Evolutionary conservation across 1,140 invertebrate species (phyloP).

Genomic region (Mactra quadrangularis): DNA sequence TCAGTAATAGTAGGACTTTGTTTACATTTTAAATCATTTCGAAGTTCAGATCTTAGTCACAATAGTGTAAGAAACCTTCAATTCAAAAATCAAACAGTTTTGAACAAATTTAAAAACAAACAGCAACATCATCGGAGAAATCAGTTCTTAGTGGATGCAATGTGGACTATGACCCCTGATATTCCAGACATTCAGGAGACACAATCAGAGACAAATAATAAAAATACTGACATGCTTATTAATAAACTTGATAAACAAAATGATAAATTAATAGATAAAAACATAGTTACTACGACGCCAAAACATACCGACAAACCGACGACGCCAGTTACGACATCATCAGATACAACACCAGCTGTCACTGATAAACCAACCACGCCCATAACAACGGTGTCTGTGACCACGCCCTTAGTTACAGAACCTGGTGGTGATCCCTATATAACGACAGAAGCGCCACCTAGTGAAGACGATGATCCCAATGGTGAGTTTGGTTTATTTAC

Average conservation of each 20-base stretch:
- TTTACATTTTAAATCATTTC: conserved; percentile 12
- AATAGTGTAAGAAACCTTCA: background rate
- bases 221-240: no score
- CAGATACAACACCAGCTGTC: conserved; percentile 1
- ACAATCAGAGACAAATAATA: background rate
- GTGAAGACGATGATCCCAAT: background rate
- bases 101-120: no score
- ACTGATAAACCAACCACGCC: conserved; percentile 4
- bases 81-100: background rate
- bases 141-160: background rate
- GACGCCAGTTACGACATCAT: conserved; percentile 6
- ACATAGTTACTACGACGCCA: background rate
- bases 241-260: background rate
- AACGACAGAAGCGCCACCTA: background rate
- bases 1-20: conserved; percentile 11
- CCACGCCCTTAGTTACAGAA: conserved; percentile 11
- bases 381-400: conserved; percentile 27
- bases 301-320: background rate
- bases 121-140: background rate
- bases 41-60: background rate
- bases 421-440: conserved; percentile 5
- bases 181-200: background rate
- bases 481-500: background rate
- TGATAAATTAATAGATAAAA: background rate
- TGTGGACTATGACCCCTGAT: conserved; percentile 28